Conservation (phyloP, 1,140 invertebrate species). For the Megathymus violae region DNA sequence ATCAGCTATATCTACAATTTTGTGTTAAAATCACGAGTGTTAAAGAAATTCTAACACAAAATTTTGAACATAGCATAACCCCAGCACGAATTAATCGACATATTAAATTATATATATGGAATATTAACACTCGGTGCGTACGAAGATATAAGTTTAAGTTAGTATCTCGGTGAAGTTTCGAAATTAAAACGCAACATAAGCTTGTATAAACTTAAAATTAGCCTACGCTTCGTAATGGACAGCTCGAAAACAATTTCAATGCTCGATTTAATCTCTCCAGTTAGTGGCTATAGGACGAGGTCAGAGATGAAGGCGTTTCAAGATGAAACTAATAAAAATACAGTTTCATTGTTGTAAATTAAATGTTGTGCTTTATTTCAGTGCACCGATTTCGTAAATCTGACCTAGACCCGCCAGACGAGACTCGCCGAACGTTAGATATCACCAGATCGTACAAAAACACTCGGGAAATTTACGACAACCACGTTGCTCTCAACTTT, state of each 20-base stretch:
- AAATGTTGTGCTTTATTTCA: slow-evolving; percentile 28
- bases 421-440: not conserved
- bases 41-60: slow-evolving; percentile 66
- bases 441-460: slow-evolving; percentile 6
- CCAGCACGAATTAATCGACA: slow-evolving; percentile 57
- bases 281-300: slow-evolving; percentile 9
- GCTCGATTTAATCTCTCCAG: no score
- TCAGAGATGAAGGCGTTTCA: slow-evolving; percentile 2
- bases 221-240: slow-evolving; percentile 58
- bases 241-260: slow-evolving; percentile 38
- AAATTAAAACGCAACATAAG: slow-evolving; percentile 59
- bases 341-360: slow-evolving; percentile 6
- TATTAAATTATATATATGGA: slow-evolving; percentile 53
- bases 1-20: slow-evolving; percentile 80
- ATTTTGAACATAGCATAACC: slow-evolving; percentile 70
- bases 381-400: slow-evolving; percentile 8
- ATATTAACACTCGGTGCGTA: slow-evolving; percentile 73
- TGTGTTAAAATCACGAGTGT: slow-evolving; percentile 63
- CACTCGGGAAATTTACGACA: slow-evolving; percentile 29
- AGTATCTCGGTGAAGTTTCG: slow-evolving; percentile 63
- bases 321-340: slow-evolving; percentile 23
- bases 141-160: slow-evolving; percentile 53
- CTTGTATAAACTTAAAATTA: slow-evolving; percentile 54
- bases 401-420: slow-evolving; percentile 1
- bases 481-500: slow-evolving; percentile 13